phyloP scores from a whole-genome alignment of 2,113 vertebrate species.

The Tringa solitaria region DNA sequence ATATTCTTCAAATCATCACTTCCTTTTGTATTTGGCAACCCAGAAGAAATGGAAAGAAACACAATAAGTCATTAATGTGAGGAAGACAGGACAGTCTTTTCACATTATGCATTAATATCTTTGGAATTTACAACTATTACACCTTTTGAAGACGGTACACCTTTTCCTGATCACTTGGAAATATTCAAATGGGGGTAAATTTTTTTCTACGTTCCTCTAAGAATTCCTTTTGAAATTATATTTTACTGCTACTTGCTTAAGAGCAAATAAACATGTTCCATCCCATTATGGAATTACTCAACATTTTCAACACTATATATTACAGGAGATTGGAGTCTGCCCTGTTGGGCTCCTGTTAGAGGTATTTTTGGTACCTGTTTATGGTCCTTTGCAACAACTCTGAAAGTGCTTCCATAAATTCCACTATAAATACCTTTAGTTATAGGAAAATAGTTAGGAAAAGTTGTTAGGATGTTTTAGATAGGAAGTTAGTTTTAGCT shows the following conservation, averaged over 20 bases:
- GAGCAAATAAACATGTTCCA: neutral
- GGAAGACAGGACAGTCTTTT: neutral
- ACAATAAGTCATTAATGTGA: neutral
- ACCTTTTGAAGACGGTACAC: neutral
- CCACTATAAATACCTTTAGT: neutral
- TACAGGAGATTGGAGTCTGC: neutral
- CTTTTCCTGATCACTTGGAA: neutral
- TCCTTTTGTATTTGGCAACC: neutral
- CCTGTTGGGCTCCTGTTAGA: neutral
- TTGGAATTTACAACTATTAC: neutral
- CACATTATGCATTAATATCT: neutral
- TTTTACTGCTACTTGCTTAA: neutral
- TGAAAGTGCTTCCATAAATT: neutral
- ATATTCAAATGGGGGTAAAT: neutral
- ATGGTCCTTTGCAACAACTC: neutral
- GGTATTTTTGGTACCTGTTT: neutral
- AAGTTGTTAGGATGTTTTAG: neutral
- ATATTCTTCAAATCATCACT: neutral
- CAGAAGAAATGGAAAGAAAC: neutral
- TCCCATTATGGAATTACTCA: neutral
- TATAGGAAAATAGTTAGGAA: neutral
- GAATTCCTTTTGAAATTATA: neutral
- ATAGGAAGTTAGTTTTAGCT: neutral
- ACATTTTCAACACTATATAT: neutral
- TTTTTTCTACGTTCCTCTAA: neutral